Evolutionary conservation across 2,797 vertebrate genomes (phyloP).

Genomic region (Ptychobarbus kaznakovi): DNA sequence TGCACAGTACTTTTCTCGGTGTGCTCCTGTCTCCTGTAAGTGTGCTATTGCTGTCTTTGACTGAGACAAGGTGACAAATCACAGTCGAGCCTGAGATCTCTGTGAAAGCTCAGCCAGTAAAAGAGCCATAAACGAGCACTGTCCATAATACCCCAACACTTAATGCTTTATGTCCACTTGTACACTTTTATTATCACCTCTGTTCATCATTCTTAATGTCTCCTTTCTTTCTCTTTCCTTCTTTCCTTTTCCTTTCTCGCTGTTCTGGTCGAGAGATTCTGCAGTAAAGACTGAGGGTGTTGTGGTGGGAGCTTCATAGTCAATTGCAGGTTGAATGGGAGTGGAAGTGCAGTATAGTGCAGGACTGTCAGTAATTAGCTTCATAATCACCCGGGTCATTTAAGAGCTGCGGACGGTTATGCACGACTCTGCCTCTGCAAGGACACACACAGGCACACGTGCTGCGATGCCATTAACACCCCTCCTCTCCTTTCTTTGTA

Average conservation of each 20-base stretch:
- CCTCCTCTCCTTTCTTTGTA: slow-evolving; percentile 57
- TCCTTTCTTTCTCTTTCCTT: background rate
- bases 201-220: slow-evolving; percentile 35
- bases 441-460: slow-evolving; percentile 46
- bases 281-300: slow-evolving; percentile 73
- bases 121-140: slow-evolving; percentile 33
- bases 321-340: slow-evolving; percentile 74
- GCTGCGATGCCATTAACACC: slow-evolving; percentile 34
- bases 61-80: slow-evolving; percentile 40
- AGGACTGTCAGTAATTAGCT: slow-evolving; percentile 81
- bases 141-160: slow-evolving; percentile 40
- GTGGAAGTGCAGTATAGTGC: slow-evolving; percentile 86
- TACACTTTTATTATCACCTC: slow-evolving; percentile 36
- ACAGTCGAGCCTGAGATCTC: slow-evolving; percentile 29
- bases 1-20: slow-evolving; percentile 12
- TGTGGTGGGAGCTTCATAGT: slow-evolving; percentile 73
- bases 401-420: slow-evolving; percentile 77
- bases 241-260: slow-evolving; percentile 43
- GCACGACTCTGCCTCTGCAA: slow-evolving; percentile 55
- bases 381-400: slow-evolving; percentile 85
- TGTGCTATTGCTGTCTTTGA: slow-evolving; percentile 18
- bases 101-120: slow-evolving; percentile 37
- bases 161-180: slow-evolving; percentile 46
- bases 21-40: background rate
- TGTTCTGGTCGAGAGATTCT: slow-evolving; percentile 76